Percentiles rank a stretch among this genome's conserved stretches.
These are phyloP conservation scores for Herminia tarsipennalis DNA, from an alignment of 2,888 invertebrate species.

Conservation along the genomic window DNA sequence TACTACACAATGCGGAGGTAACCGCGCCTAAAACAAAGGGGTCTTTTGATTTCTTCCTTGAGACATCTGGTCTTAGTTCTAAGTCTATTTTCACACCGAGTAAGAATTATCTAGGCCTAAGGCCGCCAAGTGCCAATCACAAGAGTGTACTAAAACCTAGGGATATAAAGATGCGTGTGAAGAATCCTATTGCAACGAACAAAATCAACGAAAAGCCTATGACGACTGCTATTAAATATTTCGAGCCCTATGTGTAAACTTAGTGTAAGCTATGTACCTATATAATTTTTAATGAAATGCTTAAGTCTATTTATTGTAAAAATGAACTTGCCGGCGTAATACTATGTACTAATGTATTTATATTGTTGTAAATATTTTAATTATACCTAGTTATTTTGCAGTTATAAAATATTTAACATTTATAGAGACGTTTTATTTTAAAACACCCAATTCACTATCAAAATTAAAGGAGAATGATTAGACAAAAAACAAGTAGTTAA, in stretches of 20 bases:
- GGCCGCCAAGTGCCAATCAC: conserved; percentile 89
- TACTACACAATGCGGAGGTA: conserved; percentile 59
- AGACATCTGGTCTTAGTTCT: conserved; percentile 92
- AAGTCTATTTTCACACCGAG: conserved; percentile 89
- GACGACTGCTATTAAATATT: conserved; percentile 85
- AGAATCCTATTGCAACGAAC: conserved; percentile 86
- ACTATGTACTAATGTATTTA: conserved; percentile 73
- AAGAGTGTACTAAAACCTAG: conserved; percentile 91
- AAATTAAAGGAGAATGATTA: not conserved
- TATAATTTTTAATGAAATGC: conserved; percentile 59
- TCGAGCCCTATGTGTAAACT: conserved; percentile 81
- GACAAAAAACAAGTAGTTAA: too few relatives aligned
- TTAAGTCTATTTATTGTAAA: conserved; percentile 78
- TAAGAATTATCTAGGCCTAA: conserved; percentile 66
- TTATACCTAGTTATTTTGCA: conserved; percentile 68
- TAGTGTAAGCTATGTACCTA: conserved; percentile 42
- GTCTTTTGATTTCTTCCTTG: conserved; percentile 91
- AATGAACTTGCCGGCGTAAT: conserved; percentile 84
- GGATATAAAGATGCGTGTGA: conserved; percentile 91
- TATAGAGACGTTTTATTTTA: conserved; percentile 43
- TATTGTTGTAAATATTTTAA: conserved; percentile 72
- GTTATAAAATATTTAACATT: conserved; percentile 72
- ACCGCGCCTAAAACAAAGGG: conserved; percentile 74
- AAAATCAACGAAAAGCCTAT: conserved; percentile 84
- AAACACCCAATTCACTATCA: not conserved